Evolutionary conservation across 2,113 vertebrate genomes (phyloP), one percentile per base, ranked within the genome.

Genomic region (Micromys minutus): DNA sequence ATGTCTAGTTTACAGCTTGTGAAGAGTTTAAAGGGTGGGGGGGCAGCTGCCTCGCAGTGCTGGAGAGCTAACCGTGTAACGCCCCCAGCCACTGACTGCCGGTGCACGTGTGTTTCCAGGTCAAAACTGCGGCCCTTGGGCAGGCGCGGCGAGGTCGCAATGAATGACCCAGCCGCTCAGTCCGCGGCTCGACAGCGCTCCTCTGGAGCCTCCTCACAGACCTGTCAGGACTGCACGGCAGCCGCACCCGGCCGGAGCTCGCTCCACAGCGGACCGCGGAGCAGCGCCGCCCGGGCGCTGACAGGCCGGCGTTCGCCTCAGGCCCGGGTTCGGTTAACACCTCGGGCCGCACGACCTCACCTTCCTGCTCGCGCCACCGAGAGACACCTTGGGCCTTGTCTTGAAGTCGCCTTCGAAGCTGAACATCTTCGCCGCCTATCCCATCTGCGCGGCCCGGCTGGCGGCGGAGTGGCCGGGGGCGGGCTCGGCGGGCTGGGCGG

Each of bases 321-420:
- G 21, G 47, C 81, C 39, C 83, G 65, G 47, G 67, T 87, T 87
- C 85, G 85, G 85, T 87, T 87, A 87, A 71, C 81, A 87, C 50
- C 69, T 39, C 45, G 42, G 83, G 24, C 67, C 67, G 85, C 52
- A 63, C 45, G 81, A 55, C 91, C 59, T 98, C 97, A 99, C 99
- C 99, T 99, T 99, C 98, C 98, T 98, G 96, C 99, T 99, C 42
- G 99, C 99, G 98, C 99, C 99, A 95, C 99, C 99, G 90, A 99
- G 99, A 84, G 99, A 99, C 93, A 99, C 99, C 98, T 99, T 99
- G 98, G 99, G 99, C 98, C 99, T 99, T 96, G 99, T 99, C 98
- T 99, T 99, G 98, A 99, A 99, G 93, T 99, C 99, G 96, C 99
- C 99, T 98, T 99, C 99, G 97, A 99, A 99, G 98, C 99, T 99